Evolutionary conservation across 1,140 invertebrate species (phyloP).

Genomic region (Aculops lycopersici): DNA sequence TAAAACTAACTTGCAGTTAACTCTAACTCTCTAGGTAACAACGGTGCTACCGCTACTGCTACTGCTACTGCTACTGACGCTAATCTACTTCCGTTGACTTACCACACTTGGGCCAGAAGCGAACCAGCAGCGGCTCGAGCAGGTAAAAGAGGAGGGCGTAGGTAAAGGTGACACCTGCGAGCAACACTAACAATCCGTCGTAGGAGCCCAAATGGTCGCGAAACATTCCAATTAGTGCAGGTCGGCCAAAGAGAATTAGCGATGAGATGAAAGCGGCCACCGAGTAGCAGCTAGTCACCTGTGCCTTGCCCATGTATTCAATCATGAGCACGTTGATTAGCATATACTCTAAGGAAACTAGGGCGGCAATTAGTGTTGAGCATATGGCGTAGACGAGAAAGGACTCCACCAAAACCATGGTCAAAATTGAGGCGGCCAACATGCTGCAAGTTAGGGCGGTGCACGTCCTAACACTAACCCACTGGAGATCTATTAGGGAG

Average conservation of each 20-base stretch:
- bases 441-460: background rate
- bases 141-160: conserved; percentile 3
- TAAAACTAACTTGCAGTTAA: too few relatives aligned
- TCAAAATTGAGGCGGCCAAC: background rate
- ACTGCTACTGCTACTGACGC: too few relatives aligned
- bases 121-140: too few relatives aligned
- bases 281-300: conserved; percentile 8
- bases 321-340: conserved; percentile 9
- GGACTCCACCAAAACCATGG: background rate
- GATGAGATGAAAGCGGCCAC: conserved; percentile 7
- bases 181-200: conserved; percentile 9
- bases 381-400: background rate
- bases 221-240: conserved; percentile 11
- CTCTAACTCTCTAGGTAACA: too few relatives aligned
- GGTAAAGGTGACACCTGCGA: conserved; percentile 7
- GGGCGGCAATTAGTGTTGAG: background rate
- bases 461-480: background rate
- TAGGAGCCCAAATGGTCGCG: conserved; percentile 9
- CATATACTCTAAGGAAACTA: conserved; percentile 1
- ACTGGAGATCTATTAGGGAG: background rate
- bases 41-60: too few relatives aligned
- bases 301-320: conserved; percentile 8
- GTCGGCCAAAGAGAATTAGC: conserved; percentile 6
- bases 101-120: too few relatives aligned
- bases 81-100: too few relatives aligned